Evolutionary conservation across 2,113 vertebrate genomes (phyloP).

Genomic region (Gymnarchus niloticus): DNA sequence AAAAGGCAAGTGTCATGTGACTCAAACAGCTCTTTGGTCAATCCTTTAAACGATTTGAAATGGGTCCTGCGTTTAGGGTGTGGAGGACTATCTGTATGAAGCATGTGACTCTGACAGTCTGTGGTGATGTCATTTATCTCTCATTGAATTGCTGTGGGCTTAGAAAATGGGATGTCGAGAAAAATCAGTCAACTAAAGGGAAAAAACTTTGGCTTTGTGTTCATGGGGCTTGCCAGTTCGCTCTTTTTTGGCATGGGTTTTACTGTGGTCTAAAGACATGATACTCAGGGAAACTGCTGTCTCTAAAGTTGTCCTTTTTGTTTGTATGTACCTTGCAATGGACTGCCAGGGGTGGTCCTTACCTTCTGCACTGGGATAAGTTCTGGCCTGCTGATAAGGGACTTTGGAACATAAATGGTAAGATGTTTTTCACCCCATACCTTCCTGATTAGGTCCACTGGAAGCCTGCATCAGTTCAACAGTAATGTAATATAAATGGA

Average conservation of each 20-base stretch:
- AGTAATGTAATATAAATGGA: background rate
- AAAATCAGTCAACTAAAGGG: background rate
- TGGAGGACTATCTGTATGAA: background rate
- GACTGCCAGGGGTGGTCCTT: background rate
- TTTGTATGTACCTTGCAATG: background rate
- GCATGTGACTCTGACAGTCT: background rate
- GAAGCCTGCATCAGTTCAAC: too few relatives aligned
- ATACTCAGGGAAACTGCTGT: background rate
- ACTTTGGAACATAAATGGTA: background rate
- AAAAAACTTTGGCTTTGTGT: background rate
- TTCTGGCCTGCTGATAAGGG: background rate
- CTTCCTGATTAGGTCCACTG: too few relatives aligned
- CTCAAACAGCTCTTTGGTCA: constrained; percentile 2
- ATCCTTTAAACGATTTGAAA: constrained; percentile 15
- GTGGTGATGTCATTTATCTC: background rate
- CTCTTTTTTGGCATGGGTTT: background rate
- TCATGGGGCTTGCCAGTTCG: background rate
- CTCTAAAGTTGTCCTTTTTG: background rate
- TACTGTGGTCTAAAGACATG: background rate
- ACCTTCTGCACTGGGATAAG: background rate
- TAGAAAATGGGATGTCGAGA: background rate
- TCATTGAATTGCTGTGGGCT: background rate
- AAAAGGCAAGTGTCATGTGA: background rate
- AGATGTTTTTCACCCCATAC: background rate
- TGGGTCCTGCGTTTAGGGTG: background rate